Evolutionary conservation across 2,888 invertebrate genomes (phyloP).

Genomic region (Bimastos eiseni): DNA sequence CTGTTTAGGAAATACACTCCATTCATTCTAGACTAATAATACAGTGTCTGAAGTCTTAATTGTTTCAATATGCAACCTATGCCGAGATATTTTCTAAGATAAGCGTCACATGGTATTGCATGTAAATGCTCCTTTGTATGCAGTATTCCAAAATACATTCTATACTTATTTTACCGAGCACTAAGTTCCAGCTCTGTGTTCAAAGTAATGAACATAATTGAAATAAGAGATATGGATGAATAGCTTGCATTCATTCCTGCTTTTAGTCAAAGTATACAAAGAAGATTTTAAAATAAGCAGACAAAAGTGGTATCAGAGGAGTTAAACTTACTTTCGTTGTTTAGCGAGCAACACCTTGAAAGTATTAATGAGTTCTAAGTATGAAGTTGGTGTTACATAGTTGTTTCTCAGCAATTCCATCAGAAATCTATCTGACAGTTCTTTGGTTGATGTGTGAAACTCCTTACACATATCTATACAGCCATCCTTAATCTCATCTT

Average conservation of each 20-base stretch:
- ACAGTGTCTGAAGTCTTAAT: not conserved
- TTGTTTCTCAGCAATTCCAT: conserved; percentile 67
- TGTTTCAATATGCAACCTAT: not conserved
- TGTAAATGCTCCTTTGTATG: not conserved
- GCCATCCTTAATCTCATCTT: conserved; percentile 72
- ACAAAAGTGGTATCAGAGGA: not conserved
- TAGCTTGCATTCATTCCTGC: not conserved
- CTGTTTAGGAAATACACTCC: conserved; percentile 44
- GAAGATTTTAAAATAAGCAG: not conserved
- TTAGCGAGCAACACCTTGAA: conserved; percentile 78
- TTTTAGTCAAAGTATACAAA: not conserved
- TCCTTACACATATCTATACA: conserved; percentile 86
- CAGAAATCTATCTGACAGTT: conserved; percentile 69
- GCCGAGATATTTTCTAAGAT: not conserved
- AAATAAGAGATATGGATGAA: not conserved
- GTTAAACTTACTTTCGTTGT: conserved; percentile 75
- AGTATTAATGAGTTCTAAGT: conserved; percentile 85
- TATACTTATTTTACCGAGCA: not conserved
- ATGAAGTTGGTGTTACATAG: conserved; percentile 91
- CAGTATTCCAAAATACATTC: not conserved
- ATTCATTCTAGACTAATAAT: not conserved
- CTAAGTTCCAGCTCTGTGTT: not conserved
- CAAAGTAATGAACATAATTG: not conserved
- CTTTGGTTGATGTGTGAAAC: conserved; percentile 81
- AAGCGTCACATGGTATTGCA: not conserved